Conservation (phyloP, 1,140 invertebrate genomes). For the Leucophenga varia region DNA sequence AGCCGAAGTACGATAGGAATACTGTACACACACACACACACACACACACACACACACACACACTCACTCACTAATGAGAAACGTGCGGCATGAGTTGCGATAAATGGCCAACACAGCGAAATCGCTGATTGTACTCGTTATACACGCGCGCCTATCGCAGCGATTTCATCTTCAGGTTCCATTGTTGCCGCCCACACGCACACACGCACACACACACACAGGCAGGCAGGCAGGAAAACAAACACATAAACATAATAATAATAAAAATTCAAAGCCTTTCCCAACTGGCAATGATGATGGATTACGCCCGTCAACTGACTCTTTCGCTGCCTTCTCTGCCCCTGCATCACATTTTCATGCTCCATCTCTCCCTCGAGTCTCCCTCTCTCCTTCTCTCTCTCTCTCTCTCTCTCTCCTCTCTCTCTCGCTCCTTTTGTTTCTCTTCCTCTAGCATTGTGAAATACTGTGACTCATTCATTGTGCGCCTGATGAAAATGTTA, state of each 20-base stretch:
- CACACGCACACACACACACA: too few species aligned
- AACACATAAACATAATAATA: conserved; percentile 40
- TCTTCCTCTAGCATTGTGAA: too few species aligned
- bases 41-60: too few species aligned
- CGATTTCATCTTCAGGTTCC: conserved; percentile 4
- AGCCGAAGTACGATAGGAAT: too few species aligned
- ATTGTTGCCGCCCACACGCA: conserved; percentile 18
- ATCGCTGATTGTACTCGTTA: conserved; percentile 24
- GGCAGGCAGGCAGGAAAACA: too few species aligned
- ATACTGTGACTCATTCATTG: conserved; percentile 19
- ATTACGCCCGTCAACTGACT: conserved; percentile 37
- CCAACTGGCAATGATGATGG: conserved; percentile 38
- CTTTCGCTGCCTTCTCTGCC: not conserved
- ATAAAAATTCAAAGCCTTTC: conserved; percentile 47
- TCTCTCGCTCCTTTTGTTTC: too few species aligned
- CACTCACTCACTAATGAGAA: conserved; percentile 44
- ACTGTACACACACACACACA: too few species aligned
- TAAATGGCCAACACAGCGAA: conserved; percentile 40
- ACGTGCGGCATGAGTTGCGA: conserved; percentile 42
- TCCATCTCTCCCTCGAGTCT: not conserved
- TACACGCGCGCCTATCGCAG: conserved; percentile 1
- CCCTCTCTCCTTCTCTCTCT: not conserved
- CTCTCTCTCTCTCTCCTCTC: not conserved
- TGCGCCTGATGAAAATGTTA: conserved; percentile 50
- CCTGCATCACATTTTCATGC: too few species aligned